These are phyloP conservation scores for Catharus fuscescens DNA, from an alignment of 2,113 vertebrate genomes.

Conservation along the genomic window DNA sequence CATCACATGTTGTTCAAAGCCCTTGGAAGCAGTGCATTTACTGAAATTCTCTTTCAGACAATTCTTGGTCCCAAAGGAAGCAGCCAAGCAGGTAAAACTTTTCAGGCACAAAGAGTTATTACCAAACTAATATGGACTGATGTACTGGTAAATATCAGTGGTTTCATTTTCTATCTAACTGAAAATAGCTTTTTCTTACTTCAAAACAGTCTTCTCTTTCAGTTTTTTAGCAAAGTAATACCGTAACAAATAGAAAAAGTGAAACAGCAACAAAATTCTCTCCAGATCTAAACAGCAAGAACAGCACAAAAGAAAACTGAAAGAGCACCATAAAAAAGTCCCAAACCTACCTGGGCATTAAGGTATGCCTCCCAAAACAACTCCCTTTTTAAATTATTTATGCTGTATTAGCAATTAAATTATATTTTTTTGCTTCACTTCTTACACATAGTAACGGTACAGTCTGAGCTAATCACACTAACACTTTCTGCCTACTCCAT, in stretches of 20 bases:
- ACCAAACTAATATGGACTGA: neutral
- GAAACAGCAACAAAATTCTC: neutral
- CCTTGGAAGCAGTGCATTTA: neutral
- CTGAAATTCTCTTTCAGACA: neutral
- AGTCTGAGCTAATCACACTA: neutral
- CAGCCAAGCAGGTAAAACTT: neutral
- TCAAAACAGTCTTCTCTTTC: neutral
- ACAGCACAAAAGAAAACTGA: neutral
- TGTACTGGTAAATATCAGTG: neutral
- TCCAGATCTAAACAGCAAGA: neutral
- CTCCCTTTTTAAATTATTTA: neutral
- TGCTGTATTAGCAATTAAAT: neutral
- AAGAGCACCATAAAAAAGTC: neutral
- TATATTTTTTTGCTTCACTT: neutral
- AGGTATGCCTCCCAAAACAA: neutral
- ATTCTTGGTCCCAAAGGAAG: neutral
- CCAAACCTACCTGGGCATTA: neutral
- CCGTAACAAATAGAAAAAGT: neutral
- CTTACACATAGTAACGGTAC: neutral
- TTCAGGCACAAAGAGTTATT: neutral
- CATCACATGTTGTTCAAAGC: accelerated
- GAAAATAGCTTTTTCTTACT: neutral
- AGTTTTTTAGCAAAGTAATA: neutral
- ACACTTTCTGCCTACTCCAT: neutral
- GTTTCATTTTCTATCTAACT: neutral